Evolutionary conservation across 1,140 invertebrate species (phyloP).

Genomic region (Agrypnia vestita): DNA sequence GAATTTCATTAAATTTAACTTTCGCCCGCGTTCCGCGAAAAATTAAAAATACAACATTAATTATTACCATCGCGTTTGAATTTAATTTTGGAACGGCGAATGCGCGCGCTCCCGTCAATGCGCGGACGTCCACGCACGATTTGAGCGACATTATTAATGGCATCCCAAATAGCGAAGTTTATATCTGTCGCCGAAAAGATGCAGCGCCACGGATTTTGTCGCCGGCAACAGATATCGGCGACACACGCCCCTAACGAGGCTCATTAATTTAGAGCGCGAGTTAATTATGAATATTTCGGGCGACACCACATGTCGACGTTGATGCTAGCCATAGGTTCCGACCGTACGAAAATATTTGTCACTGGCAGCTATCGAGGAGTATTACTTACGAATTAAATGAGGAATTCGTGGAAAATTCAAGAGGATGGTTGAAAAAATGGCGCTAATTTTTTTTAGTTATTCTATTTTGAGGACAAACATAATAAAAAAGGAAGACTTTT

Average conservation of each 20-base stretch:
- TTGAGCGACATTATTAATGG: slow-evolving; percentile 42
- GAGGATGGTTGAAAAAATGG: too few relatives aligned
- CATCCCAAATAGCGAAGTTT: slow-evolving; percentile 35
- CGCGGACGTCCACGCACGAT: slow-evolving; percentile 43
- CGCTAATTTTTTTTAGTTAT: too few relatives aligned
- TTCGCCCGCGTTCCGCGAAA: slow-evolving; percentile 48
- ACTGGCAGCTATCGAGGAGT: neutral
- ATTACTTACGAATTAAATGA: too few relatives aligned
- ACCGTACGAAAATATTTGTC: neutral
- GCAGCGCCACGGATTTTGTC: slow-evolving; percentile 7
- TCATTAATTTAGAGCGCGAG: slow-evolving; percentile 52
- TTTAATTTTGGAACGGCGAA: slow-evolving; percentile 47
- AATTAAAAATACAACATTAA: slow-evolving; percentile 56
- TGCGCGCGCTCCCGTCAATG: slow-evolving; percentile 45
- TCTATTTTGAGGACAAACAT: too few relatives aligned
- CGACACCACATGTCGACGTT: slow-evolving; percentile 39
- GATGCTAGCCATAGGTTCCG: slow-evolving; percentile 11
- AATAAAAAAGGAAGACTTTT: too few relatives aligned
- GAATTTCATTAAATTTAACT: slow-evolving; percentile 50
- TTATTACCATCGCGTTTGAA: slow-evolving; percentile 49
- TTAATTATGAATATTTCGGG: slow-evolving; percentile 55
- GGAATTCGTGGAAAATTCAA: too few relatives aligned
- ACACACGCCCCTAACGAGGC: slow-evolving; percentile 47
- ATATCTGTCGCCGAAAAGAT: slow-evolving; percentile 35
- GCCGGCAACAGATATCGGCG: slow-evolving; percentile 34